phyloP scores from a whole-genome alignment of 2,888 invertebrate genomes.

The Pandemis heparana region DNA sequence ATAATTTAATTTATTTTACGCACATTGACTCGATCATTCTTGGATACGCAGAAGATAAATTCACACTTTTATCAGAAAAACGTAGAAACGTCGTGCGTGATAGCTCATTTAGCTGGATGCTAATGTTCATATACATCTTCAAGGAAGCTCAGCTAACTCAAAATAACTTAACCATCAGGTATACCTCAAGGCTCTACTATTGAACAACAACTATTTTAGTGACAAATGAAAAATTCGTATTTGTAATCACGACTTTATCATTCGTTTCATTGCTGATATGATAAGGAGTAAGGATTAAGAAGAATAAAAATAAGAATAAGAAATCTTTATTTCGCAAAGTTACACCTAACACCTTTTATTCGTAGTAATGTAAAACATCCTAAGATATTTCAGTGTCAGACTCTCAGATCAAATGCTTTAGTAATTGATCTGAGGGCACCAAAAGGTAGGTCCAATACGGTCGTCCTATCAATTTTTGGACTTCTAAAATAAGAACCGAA shows the following conservation, averaged over 20 bases:
- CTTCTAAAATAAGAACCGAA: too few species aligned
- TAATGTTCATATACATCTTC: conserved; percentile 13
- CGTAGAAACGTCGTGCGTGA: conserved; percentile 27
- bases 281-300: too few species aligned
- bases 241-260: neutral
- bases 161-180: neutral
- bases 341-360: too few species aligned
- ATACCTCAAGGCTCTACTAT: neutral
- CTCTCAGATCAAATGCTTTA: too few species aligned
- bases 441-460: too few species aligned
- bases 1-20: neutral
- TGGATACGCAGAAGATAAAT: conserved; percentile 6
- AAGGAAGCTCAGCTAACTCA: neutral
- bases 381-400: too few species aligned
- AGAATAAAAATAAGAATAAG: too few species aligned
- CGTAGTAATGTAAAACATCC: too few species aligned
- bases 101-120: conserved; percentile 18
- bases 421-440: too few species aligned
- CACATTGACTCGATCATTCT: conserved; percentile 8
- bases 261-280: conserved; percentile 4
- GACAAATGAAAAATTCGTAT: neutral
- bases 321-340: too few species aligned
- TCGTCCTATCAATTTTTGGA: too few species aligned
- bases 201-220: neutral
- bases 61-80: conserved; percentile 5